These are phyloP conservation scores for Anas capensis DNA, from an alignment of 2,797 vertebrate species.

Conservation along the genomic window DNA sequence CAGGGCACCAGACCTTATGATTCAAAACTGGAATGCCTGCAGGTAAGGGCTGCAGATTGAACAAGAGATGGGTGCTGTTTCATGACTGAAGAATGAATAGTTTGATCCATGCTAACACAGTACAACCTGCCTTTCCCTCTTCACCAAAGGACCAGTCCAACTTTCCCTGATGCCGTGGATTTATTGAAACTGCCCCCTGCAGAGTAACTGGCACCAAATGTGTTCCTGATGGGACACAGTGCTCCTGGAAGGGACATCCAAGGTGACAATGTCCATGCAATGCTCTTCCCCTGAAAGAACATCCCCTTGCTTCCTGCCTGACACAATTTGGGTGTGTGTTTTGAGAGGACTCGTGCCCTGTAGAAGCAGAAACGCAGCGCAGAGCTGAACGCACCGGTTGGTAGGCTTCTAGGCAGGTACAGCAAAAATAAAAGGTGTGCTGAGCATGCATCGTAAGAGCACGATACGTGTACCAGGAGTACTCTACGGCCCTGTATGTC, in stretches of 20 bases:
- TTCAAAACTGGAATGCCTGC: neutral
- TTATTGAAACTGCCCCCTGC: rapidly evolving
- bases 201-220: rapidly evolving
- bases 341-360: neutral
- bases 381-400: neutral
- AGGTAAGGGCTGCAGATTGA: neutral
- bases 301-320: neutral
- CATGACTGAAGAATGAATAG: neutral
- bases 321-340: neutral
- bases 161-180: neutral
- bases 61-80: neutral
- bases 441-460: neutral
- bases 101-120: neutral
- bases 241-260: neutral
- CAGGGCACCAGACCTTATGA: neutral
- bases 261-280: neutral
- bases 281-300: neutral
- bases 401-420: neutral
- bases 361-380: neutral
- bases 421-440: neutral
- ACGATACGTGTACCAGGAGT: neutral
- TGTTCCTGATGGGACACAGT: rapidly evolving
- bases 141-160: neutral
- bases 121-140: neutral
- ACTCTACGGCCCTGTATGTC: neutral